Evolutionary conservation across 2,797 vertebrate genomes (phyloP).

Genomic region (Parauchenoglanis punctatus): DNA sequence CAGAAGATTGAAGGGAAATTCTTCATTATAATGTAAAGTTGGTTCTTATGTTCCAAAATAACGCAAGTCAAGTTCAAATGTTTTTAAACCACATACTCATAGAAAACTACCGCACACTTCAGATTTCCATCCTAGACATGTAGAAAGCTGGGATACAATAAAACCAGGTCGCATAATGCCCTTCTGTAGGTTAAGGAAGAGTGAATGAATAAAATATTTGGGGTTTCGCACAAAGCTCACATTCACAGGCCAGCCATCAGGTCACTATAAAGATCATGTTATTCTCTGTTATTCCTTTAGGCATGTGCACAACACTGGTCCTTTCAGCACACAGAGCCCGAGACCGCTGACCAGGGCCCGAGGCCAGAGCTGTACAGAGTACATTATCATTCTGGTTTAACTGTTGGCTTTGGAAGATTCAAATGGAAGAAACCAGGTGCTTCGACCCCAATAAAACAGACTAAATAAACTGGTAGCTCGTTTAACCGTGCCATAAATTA

Average conservation of each 20-base stretch:
- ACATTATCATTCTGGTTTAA: not conserved
- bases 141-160: not conserved
- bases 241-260: constrained; percentile 49
- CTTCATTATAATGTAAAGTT: not conserved
- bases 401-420: not conserved
- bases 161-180: constrained; percentile 13
- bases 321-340: constrained; percentile 38
- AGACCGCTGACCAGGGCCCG: constrained; percentile 26
- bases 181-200: constrained; percentile 19
- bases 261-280: constrained; percentile 44
- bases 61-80: not conserved
- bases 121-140: not conserved
- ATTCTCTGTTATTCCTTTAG: constrained; percentile 31
- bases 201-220: constrained; percentile 36
- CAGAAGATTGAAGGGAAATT: not conserved
- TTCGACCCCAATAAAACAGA: not conserved
- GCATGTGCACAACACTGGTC: not conserved
- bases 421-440: not conserved
- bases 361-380: not conserved
- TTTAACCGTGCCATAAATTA: not conserved
- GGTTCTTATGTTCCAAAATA: not conserved
- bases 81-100: not conserved
- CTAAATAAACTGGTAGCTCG: not conserved
- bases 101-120: not conserved
- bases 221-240: constrained; percentile 41